Conservation (phyloP, 2,888 invertebrate species). For the Oscheius myriophilus region DNA sequence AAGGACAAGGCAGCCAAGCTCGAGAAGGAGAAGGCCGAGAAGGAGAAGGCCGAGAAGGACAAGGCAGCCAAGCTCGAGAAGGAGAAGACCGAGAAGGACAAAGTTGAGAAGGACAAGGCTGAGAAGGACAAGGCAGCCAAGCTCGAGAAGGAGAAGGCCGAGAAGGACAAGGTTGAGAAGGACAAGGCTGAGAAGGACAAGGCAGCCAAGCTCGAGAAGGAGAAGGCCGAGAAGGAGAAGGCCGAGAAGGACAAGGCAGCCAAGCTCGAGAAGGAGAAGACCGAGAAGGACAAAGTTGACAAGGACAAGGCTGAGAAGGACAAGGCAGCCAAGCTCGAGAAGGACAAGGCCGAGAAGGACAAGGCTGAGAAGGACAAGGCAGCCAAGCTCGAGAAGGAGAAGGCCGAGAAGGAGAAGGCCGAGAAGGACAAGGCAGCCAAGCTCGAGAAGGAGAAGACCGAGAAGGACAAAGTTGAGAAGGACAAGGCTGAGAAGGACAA, state of each 20-base stretch:
- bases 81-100: conserved; percentile 17
- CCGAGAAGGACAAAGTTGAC: conserved; percentile 29
- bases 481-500: conserved; percentile 8
- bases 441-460: conserved; percentile 29
- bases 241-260: conserved; percentile 10
- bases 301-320: conserved; percentile 28
- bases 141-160: conserved; percentile 9
- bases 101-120: conserved; percentile 12
- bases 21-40: conserved; percentile 1
- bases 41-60: conserved; percentile 15
- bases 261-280: conserved; percentile 25
- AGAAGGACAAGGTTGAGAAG: conserved; percentile 16
- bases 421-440: conserved; percentile 17
- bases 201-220: conserved; percentile 1
- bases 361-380: conserved; percentile 25
- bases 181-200: conserved; percentile 18
- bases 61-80: conserved; percentile 9
- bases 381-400: conserved; percentile 22
- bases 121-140: conserved; percentile 1
- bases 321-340: conserved; percentile 30
- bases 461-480: conserved; percentile 14
- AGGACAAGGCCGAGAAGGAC: conserved; percentile 32
- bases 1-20: background rate
- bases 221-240: conserved; percentile 21
- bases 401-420: conserved; percentile 26